Percentiles rank a stretch among this genome's conserved stretches.
Conservation (phyloP, 2,888 invertebrate genomes). For the Anticlea derivata region DNA sequence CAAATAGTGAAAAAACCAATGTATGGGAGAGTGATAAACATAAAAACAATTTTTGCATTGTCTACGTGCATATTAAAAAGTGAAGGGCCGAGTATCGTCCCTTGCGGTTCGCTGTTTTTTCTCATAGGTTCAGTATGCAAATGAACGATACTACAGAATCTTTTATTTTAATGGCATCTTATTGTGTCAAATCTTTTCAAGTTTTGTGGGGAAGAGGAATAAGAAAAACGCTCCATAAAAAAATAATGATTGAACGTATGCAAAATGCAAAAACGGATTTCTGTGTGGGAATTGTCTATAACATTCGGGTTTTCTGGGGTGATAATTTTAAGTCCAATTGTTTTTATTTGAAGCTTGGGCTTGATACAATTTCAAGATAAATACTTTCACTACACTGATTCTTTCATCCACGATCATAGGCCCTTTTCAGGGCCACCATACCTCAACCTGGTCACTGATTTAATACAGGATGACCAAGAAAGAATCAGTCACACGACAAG, state of each 20-base stretch:
- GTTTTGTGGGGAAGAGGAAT: conserved; percentile 60
- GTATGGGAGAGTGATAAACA: conserved; percentile 76
- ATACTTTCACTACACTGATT: too few species aligned
- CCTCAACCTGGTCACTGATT: too few species aligned
- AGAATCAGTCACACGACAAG: too few species aligned
- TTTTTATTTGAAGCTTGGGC: too few species aligned
- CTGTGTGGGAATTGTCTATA: conserved; percentile 44
- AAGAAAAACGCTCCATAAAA: conserved; percentile 60
- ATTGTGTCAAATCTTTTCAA: conserved; percentile 74
- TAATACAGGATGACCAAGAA: too few species aligned
- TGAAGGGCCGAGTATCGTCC: conserved; percentile 56
- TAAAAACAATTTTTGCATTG: conserved; percentile 78
- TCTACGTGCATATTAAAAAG: conserved; percentile 68
- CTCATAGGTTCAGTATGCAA: conserved; percentile 76
- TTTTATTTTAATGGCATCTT: conserved; percentile 82
- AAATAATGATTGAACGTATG: conserved; percentile 79
- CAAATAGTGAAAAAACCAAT: conserved; percentile 76
- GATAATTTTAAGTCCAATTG: too few species aligned
- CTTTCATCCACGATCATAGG: too few species aligned
- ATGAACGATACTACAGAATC: conserved; percentile 73
- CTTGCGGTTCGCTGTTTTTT: conserved; percentile 70
- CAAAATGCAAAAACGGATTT: conserved; percentile 54
- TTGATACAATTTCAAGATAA: too few species aligned
- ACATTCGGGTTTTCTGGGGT: conserved; percentile 44
- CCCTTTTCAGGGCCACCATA: too few species aligned